Percentiles rank a stretch among this genome's conserved stretches.
phyloP scores from a whole-genome alignment of 2,797 vertebrate genomes.

The Sebastes kiyomatsui region DNA sequence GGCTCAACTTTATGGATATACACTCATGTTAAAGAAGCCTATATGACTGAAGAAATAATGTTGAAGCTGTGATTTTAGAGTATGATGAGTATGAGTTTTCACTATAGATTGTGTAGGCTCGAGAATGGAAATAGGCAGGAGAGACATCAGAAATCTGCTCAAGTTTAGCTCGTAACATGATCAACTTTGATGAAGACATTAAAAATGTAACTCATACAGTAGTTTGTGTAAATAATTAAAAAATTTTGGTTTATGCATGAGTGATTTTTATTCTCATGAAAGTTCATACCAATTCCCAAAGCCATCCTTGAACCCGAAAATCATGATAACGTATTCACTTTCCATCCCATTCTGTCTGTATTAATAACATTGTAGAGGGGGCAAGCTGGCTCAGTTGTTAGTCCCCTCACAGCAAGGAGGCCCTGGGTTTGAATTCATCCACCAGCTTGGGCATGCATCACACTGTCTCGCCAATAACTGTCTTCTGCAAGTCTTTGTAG shows the following conservation, averaged over 20 bases:
- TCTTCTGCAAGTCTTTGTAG: neutral
- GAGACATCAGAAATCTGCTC: neutral
- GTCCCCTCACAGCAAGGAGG: neutral
- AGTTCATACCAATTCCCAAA: neutral
- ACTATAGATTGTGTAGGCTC: no score
- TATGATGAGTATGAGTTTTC: neutral
- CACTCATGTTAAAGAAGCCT: neutral
- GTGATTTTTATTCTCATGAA: neutral
- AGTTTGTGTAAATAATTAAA: slow-evolving; percentile 17
- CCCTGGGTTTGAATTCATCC: neutral
- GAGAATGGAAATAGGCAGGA: neutral
- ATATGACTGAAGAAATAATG: neutral
- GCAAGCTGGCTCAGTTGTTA: neutral
- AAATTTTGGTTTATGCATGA: neutral
- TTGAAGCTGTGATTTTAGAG: neutral
- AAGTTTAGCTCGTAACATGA: neutral
- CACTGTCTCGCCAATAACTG: neutral
- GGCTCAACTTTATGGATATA: slow-evolving; percentile 16
- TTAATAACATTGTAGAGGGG: neutral
- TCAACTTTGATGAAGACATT: slow-evolving; percentile 21
- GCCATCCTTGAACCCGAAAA: neutral
- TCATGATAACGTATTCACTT: neutral
- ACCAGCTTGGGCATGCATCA: neutral
- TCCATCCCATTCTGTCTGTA: neutral
- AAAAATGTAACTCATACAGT: slow-evolving; percentile 2